Conservation (phyloP, 2,797 vertebrate genomes). For the Argyrosomus regius region DNA sequence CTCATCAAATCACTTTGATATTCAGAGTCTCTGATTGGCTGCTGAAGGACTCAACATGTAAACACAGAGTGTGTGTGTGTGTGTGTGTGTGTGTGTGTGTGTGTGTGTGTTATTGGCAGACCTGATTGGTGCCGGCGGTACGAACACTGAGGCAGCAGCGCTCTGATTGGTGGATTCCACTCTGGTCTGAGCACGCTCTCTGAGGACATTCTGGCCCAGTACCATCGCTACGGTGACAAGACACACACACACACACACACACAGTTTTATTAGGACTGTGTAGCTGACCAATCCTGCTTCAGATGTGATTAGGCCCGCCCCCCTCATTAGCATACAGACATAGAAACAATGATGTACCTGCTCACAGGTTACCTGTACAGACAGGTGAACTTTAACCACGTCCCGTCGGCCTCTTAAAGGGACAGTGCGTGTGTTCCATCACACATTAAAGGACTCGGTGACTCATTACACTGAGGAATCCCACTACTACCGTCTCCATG, state of each 20-base stretch:
- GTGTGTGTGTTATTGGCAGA: constrained; percentile 46
- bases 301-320: too few species aligned
- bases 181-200: constrained; percentile 47
- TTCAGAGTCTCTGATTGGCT: too few species aligned
- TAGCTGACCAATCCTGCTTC: too few species aligned
- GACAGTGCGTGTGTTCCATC: not conserved
- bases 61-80: not conserved
- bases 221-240: constrained; percentile 32
- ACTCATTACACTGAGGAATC: constrained; percentile 20
- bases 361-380: too few species aligned
- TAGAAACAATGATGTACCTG: too few species aligned
- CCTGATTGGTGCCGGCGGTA: constrained; percentile 45
- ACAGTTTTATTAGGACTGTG: not conserved
- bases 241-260: constrained; percentile 30
- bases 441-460: not conserved
- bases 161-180: constrained; percentile 43
- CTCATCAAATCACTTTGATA: too few species aligned
- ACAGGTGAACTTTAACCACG: too few species aligned
- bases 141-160: not conserved
- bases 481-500: constrained; percentile 53
- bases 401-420: too few species aligned
- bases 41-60: too few species aligned
- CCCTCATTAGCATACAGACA: too few species aligned
- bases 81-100: constrained; percentile 16
- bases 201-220: constrained; percentile 25